phyloP scores from a whole-genome alignment of 2,888 invertebrate species.

The Drosophila limbata region DNA sequence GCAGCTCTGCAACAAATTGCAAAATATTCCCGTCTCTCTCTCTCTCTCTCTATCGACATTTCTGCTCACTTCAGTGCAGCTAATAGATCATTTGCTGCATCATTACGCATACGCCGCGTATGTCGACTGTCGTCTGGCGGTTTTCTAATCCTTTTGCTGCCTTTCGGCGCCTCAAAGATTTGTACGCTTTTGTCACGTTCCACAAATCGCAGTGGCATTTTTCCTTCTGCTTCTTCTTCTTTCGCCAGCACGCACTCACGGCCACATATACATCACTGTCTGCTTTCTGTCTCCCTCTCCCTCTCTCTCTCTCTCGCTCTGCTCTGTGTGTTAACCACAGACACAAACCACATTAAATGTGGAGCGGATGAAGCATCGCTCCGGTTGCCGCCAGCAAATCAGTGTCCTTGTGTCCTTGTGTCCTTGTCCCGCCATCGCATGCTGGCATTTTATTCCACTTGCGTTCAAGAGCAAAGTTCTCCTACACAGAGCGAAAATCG shows the following conservation, averaged over 20 bases:
- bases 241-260: constrained; percentile 50
- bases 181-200: constrained; percentile 66
- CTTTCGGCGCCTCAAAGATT: constrained; percentile 38
- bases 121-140: constrained; percentile 16
- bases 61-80: constrained; percentile 14
- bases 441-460: constrained; percentile 62
- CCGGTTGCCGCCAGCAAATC: constrained; percentile 58
- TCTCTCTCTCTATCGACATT: not conserved
- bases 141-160: constrained; percentile 68
- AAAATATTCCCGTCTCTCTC: constrained; percentile 4
- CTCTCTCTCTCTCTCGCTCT: too few relatives aligned
- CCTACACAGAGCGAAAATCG: too few relatives aligned
- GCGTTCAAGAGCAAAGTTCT: constrained; percentile 34
- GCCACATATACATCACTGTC: constrained; percentile 73
- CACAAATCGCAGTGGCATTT: constrained; percentile 58
- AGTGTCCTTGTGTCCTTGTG: constrained; percentile 70
- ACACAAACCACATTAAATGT: constrained; percentile 63
- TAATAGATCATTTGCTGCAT: constrained; percentile 73
- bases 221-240: constrained; percentile 17
- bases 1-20: constrained; percentile 40
- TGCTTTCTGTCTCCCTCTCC: constrained; percentile 9
- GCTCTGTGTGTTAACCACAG: constrained; percentile 26
- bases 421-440: constrained; percentile 50
- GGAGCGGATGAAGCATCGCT: constrained; percentile 60
- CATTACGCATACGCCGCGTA: constrained; percentile 67